These are phyloP conservation scores for Hydrotaea diabolus DNA, from an alignment of 2,888 invertebrate species.

Conservation along the genomic window DNA sequence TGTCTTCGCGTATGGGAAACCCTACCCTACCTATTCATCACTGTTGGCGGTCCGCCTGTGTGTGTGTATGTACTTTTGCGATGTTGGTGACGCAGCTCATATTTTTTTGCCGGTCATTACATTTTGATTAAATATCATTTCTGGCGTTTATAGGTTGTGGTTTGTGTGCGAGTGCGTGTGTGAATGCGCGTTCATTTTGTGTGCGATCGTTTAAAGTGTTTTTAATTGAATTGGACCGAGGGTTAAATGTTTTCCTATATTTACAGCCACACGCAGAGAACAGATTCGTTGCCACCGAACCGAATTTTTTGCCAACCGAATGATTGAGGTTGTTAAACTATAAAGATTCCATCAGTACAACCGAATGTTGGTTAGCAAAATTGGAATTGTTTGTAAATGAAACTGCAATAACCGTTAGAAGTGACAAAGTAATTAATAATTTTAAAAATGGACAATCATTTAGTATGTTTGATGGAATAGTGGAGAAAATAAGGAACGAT, in stretches of 20 bases:
- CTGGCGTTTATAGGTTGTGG: constrained; percentile 25
- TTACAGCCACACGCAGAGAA: too few relatives aligned
- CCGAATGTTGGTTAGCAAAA: too few relatives aligned
- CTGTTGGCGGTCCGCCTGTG: neutral
- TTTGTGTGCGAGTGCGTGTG: too few relatives aligned
- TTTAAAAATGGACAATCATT: too few relatives aligned
- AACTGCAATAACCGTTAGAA: too few relatives aligned
- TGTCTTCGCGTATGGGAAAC: constrained; percentile 28
- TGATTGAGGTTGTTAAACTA: neutral
- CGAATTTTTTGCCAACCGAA: too few relatives aligned
- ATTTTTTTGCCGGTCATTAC: constrained; percentile 10
- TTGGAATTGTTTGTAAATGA: too few relatives aligned
- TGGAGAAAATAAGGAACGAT: too few relatives aligned
- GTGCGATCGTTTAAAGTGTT: constrained; percentile 40
- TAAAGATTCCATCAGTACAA: too few relatives aligned
- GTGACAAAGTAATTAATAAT: too few relatives aligned
- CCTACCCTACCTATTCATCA: neutral
- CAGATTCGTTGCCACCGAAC: too few relatives aligned
- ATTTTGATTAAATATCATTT: constrained; percentile 15
- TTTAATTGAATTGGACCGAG: constrained; percentile 48
- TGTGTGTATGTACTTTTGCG: neutral
- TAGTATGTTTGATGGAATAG: too few relatives aligned
- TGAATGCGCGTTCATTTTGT: neutral
- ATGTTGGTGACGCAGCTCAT: constrained; percentile 19
- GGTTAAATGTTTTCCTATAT: constrained; percentile 49